Percentiles rank a stretch among this genome's conserved stretches.
phyloP scores from a whole-genome alignment of 2,888 invertebrate genomes.

The Drosophila formosana region DNA sequence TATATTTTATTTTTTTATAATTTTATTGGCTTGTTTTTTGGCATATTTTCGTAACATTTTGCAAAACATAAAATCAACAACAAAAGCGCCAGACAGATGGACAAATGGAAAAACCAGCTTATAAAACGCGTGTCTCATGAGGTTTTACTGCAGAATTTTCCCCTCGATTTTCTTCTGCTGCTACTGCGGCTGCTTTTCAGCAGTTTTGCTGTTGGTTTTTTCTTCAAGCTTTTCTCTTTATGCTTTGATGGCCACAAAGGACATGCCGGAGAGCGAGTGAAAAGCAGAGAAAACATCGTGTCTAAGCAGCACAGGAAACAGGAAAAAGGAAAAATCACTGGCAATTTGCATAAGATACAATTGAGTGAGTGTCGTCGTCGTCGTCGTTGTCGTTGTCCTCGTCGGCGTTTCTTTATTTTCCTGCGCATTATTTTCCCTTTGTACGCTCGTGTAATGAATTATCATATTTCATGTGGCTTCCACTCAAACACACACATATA shows the following conservation, averaged over 20 bases:
- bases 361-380: constrained; percentile 76
- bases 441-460: constrained; percentile 76
- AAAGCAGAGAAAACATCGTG: constrained; percentile 17
- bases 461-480: constrained; percentile 77
- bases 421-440: constrained; percentile 56
- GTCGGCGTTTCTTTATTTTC: constrained; percentile 60
- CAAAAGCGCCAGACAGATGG: constrained; percentile 14
- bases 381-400: constrained; percentile 2
- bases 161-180: constrained; percentile 8
- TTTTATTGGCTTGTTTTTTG: constrained; percentile 15
- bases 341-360: constrained; percentile 81
- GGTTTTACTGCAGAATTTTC: constrained; percentile 30
- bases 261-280: constrained; percentile 16
- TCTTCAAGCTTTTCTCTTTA: constrained; percentile 22
- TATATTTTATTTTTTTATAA: not conserved
- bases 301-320: constrained; percentile 59
- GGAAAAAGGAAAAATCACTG: constrained; percentile 78
- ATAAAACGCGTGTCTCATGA: constrained; percentile 22
- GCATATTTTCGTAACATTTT: constrained; percentile 26
- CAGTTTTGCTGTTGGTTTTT: constrained; percentile 25
- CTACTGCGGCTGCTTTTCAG: constrained; percentile 19
- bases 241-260: constrained; percentile 42
- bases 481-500: constrained; percentile 31
- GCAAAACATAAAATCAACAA: constrained; percentile 51
- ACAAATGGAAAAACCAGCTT: constrained; percentile 27